A percentile compares a stretch with the other conserved stretches of the same genome.
Evolutionary conservation across 2,113 vertebrate genomes (phyloP).

Genomic region (Hyaena hyaena): DNA sequence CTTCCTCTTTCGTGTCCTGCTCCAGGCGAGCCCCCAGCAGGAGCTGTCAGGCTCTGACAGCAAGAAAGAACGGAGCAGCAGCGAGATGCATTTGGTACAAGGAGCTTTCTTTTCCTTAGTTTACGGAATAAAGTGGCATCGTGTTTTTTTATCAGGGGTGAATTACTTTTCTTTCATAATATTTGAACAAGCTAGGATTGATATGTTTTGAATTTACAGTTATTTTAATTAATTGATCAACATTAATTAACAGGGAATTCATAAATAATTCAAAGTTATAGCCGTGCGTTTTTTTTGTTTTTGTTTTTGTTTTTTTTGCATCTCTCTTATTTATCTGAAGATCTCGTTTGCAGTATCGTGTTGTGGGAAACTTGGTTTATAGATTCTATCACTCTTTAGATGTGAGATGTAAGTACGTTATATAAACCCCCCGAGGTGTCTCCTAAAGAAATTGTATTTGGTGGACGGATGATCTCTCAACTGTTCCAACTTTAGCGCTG

Average conservation of each 20-base stretch:
- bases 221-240: slow-evolving; percentile 44
- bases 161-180: slow-evolving; percentile 31
- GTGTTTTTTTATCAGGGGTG: neutral
- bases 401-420: neutral
- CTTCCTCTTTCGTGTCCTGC: neutral
- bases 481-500: neutral
- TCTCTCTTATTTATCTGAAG: neutral
- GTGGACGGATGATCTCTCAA: neutral
- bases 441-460: neutral
- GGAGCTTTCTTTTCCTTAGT: neutral
- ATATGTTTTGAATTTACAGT: slow-evolving; percentile 52
- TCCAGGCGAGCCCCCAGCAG: neutral
- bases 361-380: neutral
- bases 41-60: slow-evolving; percentile 20
- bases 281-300: neutral
- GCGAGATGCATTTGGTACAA: accelerated
- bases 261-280: slow-evolving; percentile 36
- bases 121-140: neutral
- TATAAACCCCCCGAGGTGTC: too few species aligned
- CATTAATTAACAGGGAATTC: slow-evolving; percentile 37
- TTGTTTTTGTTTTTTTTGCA: neutral
- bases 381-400: neutral
- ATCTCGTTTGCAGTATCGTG: neutral
- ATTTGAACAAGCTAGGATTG: neutral
- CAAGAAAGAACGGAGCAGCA: neutral